Conservation (phyloP, 2,888 invertebrate genomes). For the Archips crataeganus region DNA sequence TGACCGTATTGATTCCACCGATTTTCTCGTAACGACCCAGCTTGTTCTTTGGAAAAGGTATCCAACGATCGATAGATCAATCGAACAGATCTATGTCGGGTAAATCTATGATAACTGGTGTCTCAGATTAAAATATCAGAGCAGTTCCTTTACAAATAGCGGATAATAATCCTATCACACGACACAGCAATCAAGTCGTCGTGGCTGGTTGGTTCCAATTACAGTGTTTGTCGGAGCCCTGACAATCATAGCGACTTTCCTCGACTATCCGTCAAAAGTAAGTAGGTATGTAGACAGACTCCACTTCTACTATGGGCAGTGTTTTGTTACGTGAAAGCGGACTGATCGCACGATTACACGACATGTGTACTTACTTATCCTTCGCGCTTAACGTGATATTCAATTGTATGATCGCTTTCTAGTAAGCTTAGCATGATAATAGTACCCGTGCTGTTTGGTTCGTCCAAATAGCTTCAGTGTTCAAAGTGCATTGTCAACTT, state of each 20-base stretch:
- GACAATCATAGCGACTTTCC: constrained; percentile 63
- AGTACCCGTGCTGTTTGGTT: constrained; percentile 11
- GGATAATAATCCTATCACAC: constrained; percentile 44
- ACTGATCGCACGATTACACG: constrained; percentile 66
- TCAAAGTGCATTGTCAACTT: constrained; percentile 9
- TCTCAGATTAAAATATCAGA: constrained; percentile 50
- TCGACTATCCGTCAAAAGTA: constrained; percentile 50
- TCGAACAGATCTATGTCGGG: background rate
- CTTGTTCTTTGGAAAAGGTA: constrained; percentile 24
- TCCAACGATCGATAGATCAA: constrained; percentile 18
- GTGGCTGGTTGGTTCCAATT: constrained; percentile 56
- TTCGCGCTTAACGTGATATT: constrained; percentile 64
- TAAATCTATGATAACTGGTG: constrained; percentile 37
- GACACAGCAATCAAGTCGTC: constrained; percentile 41
- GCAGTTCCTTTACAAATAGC: constrained; percentile 44
- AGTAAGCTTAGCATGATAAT: constrained; percentile 48
- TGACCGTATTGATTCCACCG: constrained; percentile 38
- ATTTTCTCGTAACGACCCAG: constrained; percentile 17
- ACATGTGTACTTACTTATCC: constrained; percentile 57
- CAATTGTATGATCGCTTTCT: constrained; percentile 73
- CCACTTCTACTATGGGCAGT: constrained; percentile 14
- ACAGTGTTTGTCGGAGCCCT: constrained; percentile 55
- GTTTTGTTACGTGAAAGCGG: constrained; percentile 64
- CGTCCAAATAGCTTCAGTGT: background rate
- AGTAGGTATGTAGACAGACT: constrained; percentile 33